These are phyloP conservation scores for Lineus longissimus DNA, from an alignment of 1,140 invertebrate species.

Conservation along the genomic window DNA sequence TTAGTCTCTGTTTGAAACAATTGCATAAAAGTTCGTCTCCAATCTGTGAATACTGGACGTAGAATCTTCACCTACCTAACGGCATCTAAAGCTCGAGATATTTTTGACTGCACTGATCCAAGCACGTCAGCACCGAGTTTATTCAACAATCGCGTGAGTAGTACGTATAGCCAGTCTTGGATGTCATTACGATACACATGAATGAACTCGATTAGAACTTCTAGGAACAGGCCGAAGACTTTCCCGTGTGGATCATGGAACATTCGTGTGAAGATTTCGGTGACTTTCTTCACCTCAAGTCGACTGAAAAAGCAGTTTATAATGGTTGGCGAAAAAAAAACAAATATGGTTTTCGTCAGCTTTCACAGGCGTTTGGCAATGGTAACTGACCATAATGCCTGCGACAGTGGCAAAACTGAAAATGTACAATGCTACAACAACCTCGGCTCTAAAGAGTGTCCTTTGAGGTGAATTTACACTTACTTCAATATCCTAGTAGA, in stretches of 20 bases:
- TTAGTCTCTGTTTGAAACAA: too few relatives aligned
- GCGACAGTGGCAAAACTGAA: too few relatives aligned
- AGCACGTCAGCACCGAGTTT: conserved; percentile 87
- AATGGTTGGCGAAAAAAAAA: conserved; percentile 5
- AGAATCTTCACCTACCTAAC: too few relatives aligned
- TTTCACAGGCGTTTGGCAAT: background rate
- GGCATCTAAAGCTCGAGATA: conserved; percentile 79
- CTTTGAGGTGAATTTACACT: too few relatives aligned
- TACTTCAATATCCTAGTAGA: conserved; percentile 64
- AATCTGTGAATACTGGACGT: too few relatives aligned
- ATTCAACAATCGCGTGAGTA: conserved; percentile 73
- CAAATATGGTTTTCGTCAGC: background rate
- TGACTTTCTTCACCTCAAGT: conserved; percentile 72
- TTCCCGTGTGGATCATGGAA: conserved; percentile 97
- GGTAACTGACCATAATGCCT: too few relatives aligned
- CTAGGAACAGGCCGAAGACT: conserved; percentile 86
- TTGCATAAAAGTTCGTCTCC: too few relatives aligned
- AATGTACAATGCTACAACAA: too few relatives aligned
- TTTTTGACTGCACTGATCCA: conserved; percentile 83
- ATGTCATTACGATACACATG: conserved; percentile 80
- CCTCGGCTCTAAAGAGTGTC: too few relatives aligned
- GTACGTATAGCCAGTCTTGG: conserved; percentile 84
- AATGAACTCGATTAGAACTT: conserved; percentile 85
- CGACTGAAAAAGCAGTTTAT: conserved; percentile 33
- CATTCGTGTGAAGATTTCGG: conserved; percentile 91